These are phyloP conservation scores for Hydrolagus colliei DNA, from an alignment of 2,797 vertebrate genomes.

Conservation along the genomic window DNA sequence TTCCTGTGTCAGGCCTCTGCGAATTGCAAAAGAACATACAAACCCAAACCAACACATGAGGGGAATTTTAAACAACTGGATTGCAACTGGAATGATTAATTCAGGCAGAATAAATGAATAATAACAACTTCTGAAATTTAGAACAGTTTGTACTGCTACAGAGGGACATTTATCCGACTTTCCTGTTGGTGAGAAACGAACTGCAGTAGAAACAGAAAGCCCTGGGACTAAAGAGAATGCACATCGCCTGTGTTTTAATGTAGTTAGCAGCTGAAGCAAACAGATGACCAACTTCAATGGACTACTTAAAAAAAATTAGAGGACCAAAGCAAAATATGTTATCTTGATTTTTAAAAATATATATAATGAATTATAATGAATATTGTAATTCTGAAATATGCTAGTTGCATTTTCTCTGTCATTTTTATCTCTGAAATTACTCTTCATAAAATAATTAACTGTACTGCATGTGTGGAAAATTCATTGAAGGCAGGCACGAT, in stretches of 20 bases:
- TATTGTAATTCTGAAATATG: no score
- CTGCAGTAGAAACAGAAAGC: neutral
- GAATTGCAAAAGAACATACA: neutral
- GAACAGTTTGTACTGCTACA: neutral
- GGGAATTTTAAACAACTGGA: conserved; percentile 17
- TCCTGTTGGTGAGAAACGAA: neutral
- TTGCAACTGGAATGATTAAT: conserved; percentile 5
- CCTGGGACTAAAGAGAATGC: neutral
- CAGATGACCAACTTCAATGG: neutral
- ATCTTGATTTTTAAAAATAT: no score
- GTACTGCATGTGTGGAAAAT: no score
- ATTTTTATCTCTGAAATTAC: no score
- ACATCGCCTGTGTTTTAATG: neutral
- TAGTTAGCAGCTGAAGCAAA: neutral
- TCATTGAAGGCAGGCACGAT: no score
- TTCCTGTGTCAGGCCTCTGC: neutral
- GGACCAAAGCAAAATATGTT: no score
- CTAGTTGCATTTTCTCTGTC: no score
- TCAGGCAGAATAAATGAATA: conserved; percentile 16
- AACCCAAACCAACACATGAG: neutral
- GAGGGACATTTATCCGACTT: conserved; percentile 11
- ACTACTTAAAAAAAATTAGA: no score
- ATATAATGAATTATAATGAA: no score
- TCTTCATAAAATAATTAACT: neutral
- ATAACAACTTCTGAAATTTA: neutral